Base-by-base conservation (phyloP, 37 sponge, comb jelly and placozoan species). In the Agelas oroides region DNA sequence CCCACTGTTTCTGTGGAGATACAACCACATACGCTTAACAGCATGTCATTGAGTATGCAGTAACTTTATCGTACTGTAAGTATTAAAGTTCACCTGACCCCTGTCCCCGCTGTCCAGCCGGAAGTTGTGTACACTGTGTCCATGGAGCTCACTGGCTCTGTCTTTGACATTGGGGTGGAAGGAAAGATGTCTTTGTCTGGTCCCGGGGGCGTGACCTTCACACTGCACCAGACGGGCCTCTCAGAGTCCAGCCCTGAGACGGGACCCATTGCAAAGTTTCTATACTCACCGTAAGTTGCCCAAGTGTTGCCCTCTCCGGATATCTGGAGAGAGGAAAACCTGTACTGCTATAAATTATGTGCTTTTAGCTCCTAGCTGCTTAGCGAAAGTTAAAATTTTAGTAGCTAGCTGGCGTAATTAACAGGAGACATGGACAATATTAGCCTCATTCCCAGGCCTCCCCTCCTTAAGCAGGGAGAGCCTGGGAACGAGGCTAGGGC, bases 251-350 rank as follows among this genome's bases (percentile, higher is more conserved):
- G 88, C 70, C 85, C 89, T 16, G 81, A 86, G 53, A 69, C 68
- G 30, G 84, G 94, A 18, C 75, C 84, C 36, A 39, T 94, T 25
- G 63, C 79, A 24, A 79, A 75, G 40, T 87, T 94, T 75, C 63
- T 94, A 8, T 94, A 84, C 65, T 89, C 94, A 31, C 37, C 75
- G 91, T 86, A 70, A 68, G 82, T 68, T 0, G 46, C 46, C 46
- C 46, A 46, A n/a, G n/a, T n/a, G n/a, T n/a, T n/a, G n/a, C n/a
- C n/a, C n/a, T n/a, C n/a, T n/a, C n/a, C n/a, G n/a, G n/a, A 24
- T 66, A n/a, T 19, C 59, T 59, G 8, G 60, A 0, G 60, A 15
- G 59, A 17, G 33, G 18, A 13, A 13, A 14, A 18, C 35, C 28
- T 55, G 57, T n/a, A 30, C 16, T 28, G 52, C 76, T 25, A 14